phyloP scores from a whole-genome alignment of 2,888 invertebrate genomes.

The Rhaphigaster nebulosa region DNA sequence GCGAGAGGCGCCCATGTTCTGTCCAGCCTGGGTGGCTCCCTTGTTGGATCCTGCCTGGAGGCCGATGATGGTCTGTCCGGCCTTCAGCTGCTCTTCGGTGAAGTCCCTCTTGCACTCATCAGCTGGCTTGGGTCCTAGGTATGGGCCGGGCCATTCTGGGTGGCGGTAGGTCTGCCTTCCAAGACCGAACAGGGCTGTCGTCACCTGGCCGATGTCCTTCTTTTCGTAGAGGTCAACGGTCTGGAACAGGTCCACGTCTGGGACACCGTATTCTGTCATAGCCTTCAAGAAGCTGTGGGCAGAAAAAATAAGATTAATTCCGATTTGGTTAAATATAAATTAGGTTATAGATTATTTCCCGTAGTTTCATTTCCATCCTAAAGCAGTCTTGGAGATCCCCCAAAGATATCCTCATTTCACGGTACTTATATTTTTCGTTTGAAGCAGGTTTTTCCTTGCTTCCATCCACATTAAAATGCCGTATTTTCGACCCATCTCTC shows the following conservation, averaged over 20 bases:
- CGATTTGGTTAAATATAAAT: not conserved
- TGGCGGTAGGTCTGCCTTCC: conserved; percentile 91
- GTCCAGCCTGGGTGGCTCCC: conserved; percentile 93
- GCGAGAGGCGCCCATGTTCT: conserved; percentile 90
- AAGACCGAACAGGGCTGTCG: conserved; percentile 87
- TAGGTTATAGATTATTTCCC: not conserved
- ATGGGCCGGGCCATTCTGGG: conserved; percentile 87
- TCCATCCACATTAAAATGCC: too few species aligned
- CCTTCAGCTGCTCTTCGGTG: conserved; percentile 89
- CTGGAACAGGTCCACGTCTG: conserved; percentile 94
- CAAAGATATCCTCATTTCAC: too few species aligned
- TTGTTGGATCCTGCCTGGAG: conserved; percentile 97
- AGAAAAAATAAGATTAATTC: not conserved
- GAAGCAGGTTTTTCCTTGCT: too few species aligned
- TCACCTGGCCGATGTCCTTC: conserved; percentile 87
- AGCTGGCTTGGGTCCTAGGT: conserved; percentile 93
- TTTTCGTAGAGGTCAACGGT: conserved; percentile 97
- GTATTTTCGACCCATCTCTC: too few species aligned
- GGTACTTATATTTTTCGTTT: too few species aligned
- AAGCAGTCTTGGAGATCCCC: too few species aligned
- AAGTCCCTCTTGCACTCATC: conserved; percentile 96
- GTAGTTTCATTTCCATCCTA: too few species aligned
- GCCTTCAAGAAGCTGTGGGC: conserved; percentile 85
- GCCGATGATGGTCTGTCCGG: conserved; percentile 91
- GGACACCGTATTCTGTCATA: conserved; percentile 88